Percentiles rank a stretch among this genome's conserved stretches.
phyloP scores from a whole-genome alignment of 2,797 vertebrate species.

The Otolemur crassicaudatus region DNA sequence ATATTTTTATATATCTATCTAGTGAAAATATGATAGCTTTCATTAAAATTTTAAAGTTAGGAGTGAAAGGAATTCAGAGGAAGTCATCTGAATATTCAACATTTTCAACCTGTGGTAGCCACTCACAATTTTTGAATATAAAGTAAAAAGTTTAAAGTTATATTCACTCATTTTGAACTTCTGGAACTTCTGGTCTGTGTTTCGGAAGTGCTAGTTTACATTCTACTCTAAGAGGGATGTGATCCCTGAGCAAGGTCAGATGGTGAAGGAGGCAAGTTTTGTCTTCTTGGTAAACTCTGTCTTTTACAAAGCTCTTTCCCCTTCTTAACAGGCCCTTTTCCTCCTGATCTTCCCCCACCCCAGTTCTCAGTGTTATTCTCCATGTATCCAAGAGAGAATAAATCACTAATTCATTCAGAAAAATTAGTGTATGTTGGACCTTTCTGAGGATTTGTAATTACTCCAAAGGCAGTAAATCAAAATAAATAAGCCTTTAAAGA shows the following conservation, averaged over 20 bases:
- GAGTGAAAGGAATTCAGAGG: not conserved
- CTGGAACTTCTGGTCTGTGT: not conserved
- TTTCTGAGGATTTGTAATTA: conserved; percentile 34
- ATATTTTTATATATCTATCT: not conserved
- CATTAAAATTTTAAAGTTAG: not conserved
- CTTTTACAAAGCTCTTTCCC: conserved; percentile 33
- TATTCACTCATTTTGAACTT: not conserved
- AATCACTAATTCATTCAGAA: not conserved
- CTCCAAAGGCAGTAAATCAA: not conserved
- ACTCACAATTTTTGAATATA: not conserved
- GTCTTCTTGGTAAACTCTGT: not conserved
- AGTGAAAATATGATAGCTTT: not conserved
- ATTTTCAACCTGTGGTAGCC: not conserved
- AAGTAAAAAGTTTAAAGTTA: not conserved
- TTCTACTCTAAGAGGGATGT: not conserved
- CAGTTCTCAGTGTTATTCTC: not conserved
- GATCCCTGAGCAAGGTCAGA: not conserved
- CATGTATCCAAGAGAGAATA: not conserved
- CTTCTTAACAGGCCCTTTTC: not conserved
- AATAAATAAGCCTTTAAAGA: conserved; percentile 8
- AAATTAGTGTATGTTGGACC: not conserved
- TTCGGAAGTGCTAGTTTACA: conserved; percentile 40
- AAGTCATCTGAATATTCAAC: not conserved
- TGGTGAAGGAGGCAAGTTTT: not conserved
- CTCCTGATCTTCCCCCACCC: not conserved